Percentiles rank a stretch among this genome's conserved stretches.
phyloP scores from a whole-genome alignment of 2,888 invertebrate species.

The Tenthredo livida region DNA sequence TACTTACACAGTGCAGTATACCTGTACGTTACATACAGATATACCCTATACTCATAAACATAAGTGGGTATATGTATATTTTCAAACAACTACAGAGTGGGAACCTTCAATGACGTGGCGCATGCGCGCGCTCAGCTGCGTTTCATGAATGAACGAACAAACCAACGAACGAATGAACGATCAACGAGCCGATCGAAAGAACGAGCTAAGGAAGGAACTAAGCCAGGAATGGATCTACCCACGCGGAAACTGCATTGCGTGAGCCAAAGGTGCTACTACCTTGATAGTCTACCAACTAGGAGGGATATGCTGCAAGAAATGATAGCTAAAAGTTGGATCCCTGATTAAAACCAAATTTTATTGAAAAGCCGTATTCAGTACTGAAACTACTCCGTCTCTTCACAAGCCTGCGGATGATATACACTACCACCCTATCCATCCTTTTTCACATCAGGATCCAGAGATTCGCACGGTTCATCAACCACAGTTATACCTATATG shows the following conservation, averaged over 20 bases:
- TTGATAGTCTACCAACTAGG: neutral
- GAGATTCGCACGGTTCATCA: neutral
- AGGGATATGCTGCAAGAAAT: neutral
- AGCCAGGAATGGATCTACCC: slow-evolving; percentile 45
- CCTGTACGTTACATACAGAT: neutral
- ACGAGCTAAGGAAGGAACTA: slow-evolving; percentile 33
- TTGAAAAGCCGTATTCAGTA: neutral
- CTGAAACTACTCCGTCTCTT: neutral
- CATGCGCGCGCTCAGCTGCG: slow-evolving; percentile 64
- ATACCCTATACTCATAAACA: neutral
- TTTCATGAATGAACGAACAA: slow-evolving; percentile 70
- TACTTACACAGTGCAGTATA: neutral
- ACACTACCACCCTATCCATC: neutral
- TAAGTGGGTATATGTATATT: slow-evolving; percentile 11
- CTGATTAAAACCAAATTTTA: neutral
- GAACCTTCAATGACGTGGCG: slow-evolving; percentile 43
- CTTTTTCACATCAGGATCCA: neutral
- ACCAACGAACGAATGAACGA: slow-evolving; percentile 59
- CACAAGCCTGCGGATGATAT: neutral
- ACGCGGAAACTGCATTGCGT: slow-evolving; percentile 45
- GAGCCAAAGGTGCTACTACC: slow-evolving; percentile 32
- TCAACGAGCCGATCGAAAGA: slow-evolving; percentile 55
- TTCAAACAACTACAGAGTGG: slow-evolving; percentile 49
- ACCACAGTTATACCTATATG: neutral
- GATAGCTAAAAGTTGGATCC: neutral